phyloP scores from a whole-genome alignment of 2,797 vertebrate species.

The Spinus pinus region DNA sequence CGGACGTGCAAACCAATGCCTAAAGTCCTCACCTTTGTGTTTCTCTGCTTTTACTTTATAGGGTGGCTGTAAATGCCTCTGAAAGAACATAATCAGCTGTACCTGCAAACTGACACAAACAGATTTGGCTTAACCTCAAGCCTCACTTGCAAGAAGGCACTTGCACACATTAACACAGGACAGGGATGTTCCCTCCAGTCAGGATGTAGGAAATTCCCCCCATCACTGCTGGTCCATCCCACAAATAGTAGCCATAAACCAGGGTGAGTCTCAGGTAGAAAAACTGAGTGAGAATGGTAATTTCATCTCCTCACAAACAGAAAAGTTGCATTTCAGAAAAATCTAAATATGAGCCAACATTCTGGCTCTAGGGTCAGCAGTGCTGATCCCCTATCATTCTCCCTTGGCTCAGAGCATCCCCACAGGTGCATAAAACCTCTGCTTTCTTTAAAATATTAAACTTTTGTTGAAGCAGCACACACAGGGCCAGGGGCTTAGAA shows the following conservation, averaged over 20 bases:
- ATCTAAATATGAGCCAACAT: background rate
- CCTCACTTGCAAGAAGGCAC: background rate
- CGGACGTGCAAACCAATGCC: background rate
- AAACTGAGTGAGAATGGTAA: background rate
- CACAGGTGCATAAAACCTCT: background rate
- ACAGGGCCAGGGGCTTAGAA: background rate
- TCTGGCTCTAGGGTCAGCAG: background rate
- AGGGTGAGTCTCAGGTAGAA: background rate
- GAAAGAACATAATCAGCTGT: background rate
- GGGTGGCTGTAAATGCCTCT: constrained; percentile 23
- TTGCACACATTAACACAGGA: background rate
- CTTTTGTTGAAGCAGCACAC: background rate
- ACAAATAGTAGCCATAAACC: background rate
- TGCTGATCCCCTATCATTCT: background rate
- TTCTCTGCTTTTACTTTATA: constrained; percentile 38
- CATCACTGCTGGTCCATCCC: background rate
- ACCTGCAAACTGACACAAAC: background rate
- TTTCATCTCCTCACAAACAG: background rate
- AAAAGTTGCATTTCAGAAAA: background rate
- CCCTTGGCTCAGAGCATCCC: background rate
- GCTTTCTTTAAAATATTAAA: background rate
- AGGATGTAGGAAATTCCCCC: background rate
- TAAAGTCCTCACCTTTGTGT: constrained; percentile 49
- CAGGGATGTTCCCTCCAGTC: background rate
- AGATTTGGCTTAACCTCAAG: background rate